A percentile compares a stretch with the other conserved stretches of the same genome.
Evolutionary conservation across 2,888 invertebrate genomes (phyloP).

Genomic region (Physocephala rufipes): DNA sequence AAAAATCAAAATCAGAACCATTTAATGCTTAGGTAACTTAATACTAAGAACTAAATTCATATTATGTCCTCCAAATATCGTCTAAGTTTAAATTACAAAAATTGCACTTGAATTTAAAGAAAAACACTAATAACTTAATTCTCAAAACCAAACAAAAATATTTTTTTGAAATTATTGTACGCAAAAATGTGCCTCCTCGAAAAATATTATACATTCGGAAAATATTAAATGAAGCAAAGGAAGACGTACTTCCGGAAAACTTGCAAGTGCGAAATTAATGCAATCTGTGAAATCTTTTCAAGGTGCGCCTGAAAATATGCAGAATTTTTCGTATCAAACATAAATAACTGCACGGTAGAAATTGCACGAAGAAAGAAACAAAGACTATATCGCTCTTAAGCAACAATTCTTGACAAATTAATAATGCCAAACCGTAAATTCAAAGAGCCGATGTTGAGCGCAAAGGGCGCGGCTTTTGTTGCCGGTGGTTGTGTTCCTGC

Average conservation of each 20-base stretch:
- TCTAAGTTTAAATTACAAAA: not conserved
- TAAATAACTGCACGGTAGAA: not conserved
- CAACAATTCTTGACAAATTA: not conserved
- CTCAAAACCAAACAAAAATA: not conserved
- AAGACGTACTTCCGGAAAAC: too few relatives aligned
- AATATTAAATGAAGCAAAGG: not conserved
- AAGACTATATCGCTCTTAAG: too few relatives aligned
- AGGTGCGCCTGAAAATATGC: conserved; percentile 36
- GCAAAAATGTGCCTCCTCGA: not conserved
- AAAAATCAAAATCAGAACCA: too few relatives aligned
- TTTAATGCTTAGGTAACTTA: too few relatives aligned
- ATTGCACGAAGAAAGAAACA: not conserved
- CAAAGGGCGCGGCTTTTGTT: conserved; percentile 38
- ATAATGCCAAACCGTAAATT: conserved; percentile 53
- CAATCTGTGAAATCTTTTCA: conserved; percentile 4
- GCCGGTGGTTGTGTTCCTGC: not conserved
- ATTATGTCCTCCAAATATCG: not conserved
- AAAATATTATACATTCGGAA: not conserved
- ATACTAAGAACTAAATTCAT: too few relatives aligned
- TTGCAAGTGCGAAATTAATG: not conserved
- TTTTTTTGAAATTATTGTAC: not conserved
- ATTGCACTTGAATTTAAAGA: not conserved
- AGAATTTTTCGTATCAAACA: conserved; percentile 1
- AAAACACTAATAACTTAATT: too few relatives aligned
- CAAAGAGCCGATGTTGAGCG: conserved; percentile 46